Base-by-base conservation (phyloP, 2,888 invertebrate species). In the Agrochola lota region DNA sequence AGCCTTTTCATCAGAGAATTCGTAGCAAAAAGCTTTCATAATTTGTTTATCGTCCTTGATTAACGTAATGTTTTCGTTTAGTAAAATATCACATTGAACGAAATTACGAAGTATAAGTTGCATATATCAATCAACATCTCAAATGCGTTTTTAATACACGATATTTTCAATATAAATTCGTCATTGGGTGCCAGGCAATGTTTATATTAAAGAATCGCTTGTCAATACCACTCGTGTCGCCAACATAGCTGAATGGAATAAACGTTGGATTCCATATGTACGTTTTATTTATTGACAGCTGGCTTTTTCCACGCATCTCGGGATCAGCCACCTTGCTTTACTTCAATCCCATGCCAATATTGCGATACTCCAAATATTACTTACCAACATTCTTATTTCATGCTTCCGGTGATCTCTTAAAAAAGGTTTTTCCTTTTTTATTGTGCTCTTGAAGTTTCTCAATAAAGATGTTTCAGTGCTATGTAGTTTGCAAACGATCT, bases 221-320 rank as follows among this genome's bases (percentile, higher is more conserved):
- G 86, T 89, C 89, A 88, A 89, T 87, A 89, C 77, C 86, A 86
- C 73, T 84, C 87, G 85, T 87, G 84, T 77, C 85, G 85, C 83
- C 84, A 80, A 85, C 86, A 84, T 71, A 83, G 63, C 78, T 83
- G 78, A 74, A 75, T 78, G 78, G 77, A 84, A 86, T 84, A 85
- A 87, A 87, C 84, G 86, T 77, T 84, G 86, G 80, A 81, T 83
- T 86, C 76, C 79, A 77, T 84, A 85, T 83, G 87, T 84, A 89
- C 83, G 81, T 86, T 87, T 87, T 87, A 89, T 90, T 88, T 90
- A 89, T 90, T 88, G 88, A 88, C 87, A 88, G 85, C 81, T 87
- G 84, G 85, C 86, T 87, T 88, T 87, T 77, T 80, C 79, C 66
- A 79, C 80, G 78, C 78, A 76, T 80, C 87, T 78, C 70, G 71